A percentile compares a stretch with the other conserved stretches of the same genome.
Evolutionary conservation across 2,797 vertebrate genomes (phyloP).

Genomic region (Sebastiscus albofasciatus): DNA sequence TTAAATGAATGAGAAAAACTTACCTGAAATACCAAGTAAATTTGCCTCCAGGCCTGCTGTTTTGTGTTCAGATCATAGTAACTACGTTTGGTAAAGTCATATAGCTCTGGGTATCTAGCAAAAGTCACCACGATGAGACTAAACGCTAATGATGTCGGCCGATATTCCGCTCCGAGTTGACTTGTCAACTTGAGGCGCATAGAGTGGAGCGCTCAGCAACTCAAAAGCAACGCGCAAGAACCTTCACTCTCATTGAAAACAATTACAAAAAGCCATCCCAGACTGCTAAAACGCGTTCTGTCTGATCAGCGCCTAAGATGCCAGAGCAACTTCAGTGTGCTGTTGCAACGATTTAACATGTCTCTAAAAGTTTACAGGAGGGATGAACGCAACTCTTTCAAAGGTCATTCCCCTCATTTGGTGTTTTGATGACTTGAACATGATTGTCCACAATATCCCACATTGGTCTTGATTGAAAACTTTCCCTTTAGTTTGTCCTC

Average conservation of each 20-base stretch:
- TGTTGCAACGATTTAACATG: rapidly evolving
- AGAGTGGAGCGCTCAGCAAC: no score
- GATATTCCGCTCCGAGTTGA: no score
- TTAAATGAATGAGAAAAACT: no score
- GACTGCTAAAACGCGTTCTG: rapidly evolving
- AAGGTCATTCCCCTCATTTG: background rate
- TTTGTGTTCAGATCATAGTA: no score
- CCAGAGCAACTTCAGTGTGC: background rate
- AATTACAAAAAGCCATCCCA: rapidly evolving
- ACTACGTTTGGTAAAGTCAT: rapidly evolving
- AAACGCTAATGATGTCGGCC: no score
- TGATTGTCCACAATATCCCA: background rate
- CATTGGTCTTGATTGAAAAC: background rate
- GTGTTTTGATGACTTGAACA: background rate
- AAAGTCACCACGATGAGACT: no score
- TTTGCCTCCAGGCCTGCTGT: no score
- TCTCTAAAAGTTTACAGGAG: background rate
- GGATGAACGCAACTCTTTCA: background rate
- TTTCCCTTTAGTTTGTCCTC: background rate
- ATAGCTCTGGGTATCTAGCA: no score
- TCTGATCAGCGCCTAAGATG: rapidly evolving
- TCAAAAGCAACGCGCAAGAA: no score
- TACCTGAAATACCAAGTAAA: no score
- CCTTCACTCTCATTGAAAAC: no score
- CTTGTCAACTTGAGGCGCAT: no score